Conservation (phyloP, 2,888 invertebrate genomes). For the Dusona sp. region DNA sequence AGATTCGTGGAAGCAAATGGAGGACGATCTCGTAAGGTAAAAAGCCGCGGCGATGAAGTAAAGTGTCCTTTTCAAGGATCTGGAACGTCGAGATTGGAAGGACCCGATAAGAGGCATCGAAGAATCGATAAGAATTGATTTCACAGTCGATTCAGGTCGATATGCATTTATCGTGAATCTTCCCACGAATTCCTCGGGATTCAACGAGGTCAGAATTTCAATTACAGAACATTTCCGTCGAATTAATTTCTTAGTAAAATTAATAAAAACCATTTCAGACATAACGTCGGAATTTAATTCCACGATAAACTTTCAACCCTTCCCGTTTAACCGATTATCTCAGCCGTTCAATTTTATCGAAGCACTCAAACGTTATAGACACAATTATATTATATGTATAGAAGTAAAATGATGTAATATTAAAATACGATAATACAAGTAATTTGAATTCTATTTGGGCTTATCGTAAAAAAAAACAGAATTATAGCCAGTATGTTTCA, state of each 20-base stretch:
- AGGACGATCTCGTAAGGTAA: not conserved
- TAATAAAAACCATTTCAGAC: not conserved
- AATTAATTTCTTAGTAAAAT: not conserved
- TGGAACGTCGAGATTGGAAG: constrained; percentile 35
- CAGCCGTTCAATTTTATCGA: not conserved
- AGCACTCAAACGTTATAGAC: not conserved
- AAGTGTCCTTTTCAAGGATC: constrained; percentile 39
- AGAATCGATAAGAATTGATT: constrained; percentile 41
- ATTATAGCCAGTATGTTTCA: not conserved
- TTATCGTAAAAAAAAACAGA: not conserved
- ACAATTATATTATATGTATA: not conserved
- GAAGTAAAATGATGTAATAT: not conserved
- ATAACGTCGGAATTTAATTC: not conserved
- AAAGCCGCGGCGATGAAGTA: not conserved
- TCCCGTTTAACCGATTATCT: not conserved
- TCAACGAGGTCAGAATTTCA: not conserved
- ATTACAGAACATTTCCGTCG: not conserved
- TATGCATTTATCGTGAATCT: not conserved
- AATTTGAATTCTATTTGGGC: not conserved
- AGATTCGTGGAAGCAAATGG: constrained; percentile 15
- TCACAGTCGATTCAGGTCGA: constrained; percentile 10
- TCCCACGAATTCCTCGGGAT: constrained; percentile 9
- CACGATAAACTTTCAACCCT: not conserved
- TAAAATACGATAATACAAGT: not conserved
- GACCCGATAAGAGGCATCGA: constrained; percentile 29